Conservation (phyloP, 2,888 invertebrate species). For the Podabrus alpinus region DNA sequence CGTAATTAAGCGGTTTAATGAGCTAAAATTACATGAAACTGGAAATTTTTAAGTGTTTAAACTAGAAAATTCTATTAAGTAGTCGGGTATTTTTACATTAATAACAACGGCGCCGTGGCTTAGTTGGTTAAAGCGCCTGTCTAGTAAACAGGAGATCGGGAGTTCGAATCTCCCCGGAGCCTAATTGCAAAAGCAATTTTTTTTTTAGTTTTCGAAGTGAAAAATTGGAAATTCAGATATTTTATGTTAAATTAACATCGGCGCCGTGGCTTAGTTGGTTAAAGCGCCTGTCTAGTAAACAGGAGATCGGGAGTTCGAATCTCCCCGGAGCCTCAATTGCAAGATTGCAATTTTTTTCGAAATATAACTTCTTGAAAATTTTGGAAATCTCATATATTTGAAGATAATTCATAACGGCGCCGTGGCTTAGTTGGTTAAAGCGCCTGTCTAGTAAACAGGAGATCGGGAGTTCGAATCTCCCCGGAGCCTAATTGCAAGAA, state of each 20-base stretch:
- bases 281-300: conserved; percentile 74
- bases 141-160: conserved; percentile 73
- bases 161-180: conserved; percentile 69
- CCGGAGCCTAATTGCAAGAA: conserved; percentile 59
- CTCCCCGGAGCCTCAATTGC: conserved; percentile 61
- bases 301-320: conserved; percentile 72
- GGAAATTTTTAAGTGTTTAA: no score
- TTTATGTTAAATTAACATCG: conserved; percentile 44
- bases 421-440: conserved; percentile 82
- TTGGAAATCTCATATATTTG: no score
- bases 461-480: conserved; percentile 70
- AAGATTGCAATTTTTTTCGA: not conserved
- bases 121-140: conserved; percentile 80
- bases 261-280: conserved; percentile 82
- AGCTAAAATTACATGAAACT: not conserved
- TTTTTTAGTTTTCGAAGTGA: not conserved
- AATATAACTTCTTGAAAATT: not conserved
- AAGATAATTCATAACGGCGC: no score
- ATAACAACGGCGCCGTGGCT: conserved; percentile 67
- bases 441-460: conserved; percentile 74
- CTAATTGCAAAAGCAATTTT: conserved; percentile 42
- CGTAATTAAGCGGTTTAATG: not conserved
- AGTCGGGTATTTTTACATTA: not conserved
- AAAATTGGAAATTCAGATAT: not conserved
- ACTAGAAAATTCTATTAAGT: not conserved